Conservation (phyloP, 1,140 invertebrate genomes). For the Tetragnatha versicolor region DNA sequence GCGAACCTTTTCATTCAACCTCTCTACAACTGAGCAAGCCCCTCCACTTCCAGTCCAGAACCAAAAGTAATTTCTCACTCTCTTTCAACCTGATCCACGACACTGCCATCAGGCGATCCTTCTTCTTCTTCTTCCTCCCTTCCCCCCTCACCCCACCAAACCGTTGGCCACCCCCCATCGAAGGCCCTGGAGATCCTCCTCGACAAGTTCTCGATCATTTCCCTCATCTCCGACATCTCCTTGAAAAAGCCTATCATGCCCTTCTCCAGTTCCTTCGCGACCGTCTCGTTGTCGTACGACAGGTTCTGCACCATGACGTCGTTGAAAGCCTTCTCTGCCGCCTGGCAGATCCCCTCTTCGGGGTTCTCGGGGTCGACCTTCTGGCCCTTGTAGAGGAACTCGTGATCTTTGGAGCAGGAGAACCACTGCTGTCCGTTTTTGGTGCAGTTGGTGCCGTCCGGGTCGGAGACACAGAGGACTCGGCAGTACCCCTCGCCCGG, state of each 20-base stretch:
- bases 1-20: background rate
- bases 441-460: constrained; percentile 37
- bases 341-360: constrained; percentile 21
- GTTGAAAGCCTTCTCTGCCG: constrained; percentile 37
- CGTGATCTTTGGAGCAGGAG: background rate
- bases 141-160: background rate
- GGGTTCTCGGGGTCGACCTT: background rate
- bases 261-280: background rate
- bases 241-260: constrained; percentile 18
- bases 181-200: background rate
- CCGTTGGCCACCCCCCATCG: background rate
- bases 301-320: constrained; percentile 26
- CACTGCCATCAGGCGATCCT: background rate
- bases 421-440: constrained; percentile 19
- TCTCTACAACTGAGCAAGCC: background rate
- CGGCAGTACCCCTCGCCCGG: background rate
- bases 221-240: background rate
- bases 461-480: constrained; percentile 17
- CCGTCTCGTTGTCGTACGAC: background rate
- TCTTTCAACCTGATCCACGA: background rate
- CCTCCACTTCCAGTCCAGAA: background rate
- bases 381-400: constrained; percentile 13
- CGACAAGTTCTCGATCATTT: background rate
- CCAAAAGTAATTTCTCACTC: background rate
- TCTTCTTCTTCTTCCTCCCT: background rate